Evolutionary conservation across 2,888 invertebrate species (phyloP), one percentile per base, ranked within the genome.

Genomic region (Aelia acuminata): DNA sequence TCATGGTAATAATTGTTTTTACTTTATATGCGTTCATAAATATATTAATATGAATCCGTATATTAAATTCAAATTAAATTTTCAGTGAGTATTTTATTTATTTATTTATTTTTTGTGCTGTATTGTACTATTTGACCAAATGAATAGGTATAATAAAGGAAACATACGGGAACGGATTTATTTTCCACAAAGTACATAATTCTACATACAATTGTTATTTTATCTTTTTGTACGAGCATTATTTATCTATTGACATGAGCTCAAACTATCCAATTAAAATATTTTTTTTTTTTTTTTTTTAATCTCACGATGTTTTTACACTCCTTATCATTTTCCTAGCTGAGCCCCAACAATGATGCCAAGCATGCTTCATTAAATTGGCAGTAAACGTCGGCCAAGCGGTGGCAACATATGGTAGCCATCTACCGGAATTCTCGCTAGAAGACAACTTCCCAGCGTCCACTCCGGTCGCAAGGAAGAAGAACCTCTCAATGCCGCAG

Each of bases 401-500:
- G 11, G 20, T n/a, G n/a, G 53, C n/a, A 31, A 63, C 31, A 35
- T 70, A 4, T 35, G 63, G 63, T 35, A 80, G 11, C 80, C 80
- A 80, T n/a, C 43, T 80, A n/a, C 20, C 22, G 2, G 43, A n/a
- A 10, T n/a, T 10, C n/a, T 13, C 13, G 0, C 4, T 4, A 7
- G 39, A 20, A 35, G 39, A 22, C 43, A 2, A 43, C 13, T 22
- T 80, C 3, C 11, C 13, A 13, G 11, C n/a, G 4, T 43, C 80
- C 11, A 22, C 80, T 11, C 22, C 0, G 3, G 80, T 80, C 11
- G 43, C 43, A 11, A 47, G 4, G 0, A 39, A 2, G 13, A 80
- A 47, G n/a, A 80, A 47, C 80, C 8, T 80, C 80, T 80, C 80
- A 5, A 47, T 47, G 1, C 80, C 80, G 43, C 80, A 80, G n/a